A percentile compares a stretch with the other conserved stretches of the same genome.
Evolutionary conservation across 1,140 invertebrate species (phyloP).

Genomic region (Eupeodes corollae): DNA sequence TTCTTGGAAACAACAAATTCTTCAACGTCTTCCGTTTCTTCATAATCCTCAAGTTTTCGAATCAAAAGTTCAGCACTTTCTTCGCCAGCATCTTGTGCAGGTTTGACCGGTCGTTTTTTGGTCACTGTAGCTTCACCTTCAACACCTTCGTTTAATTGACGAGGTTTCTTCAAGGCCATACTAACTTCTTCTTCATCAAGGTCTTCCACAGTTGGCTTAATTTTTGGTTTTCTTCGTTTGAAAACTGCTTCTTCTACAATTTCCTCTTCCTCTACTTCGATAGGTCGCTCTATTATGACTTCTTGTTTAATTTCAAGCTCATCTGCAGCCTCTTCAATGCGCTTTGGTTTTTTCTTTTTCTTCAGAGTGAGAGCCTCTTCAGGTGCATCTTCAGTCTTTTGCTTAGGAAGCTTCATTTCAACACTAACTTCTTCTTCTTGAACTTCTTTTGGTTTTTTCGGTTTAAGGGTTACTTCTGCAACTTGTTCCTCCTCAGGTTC

Average conservation of each 20-base stretch:
- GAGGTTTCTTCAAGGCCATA: constrained; percentile 36
- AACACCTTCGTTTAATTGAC: constrained; percentile 29
- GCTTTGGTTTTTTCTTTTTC: constrained; percentile 36
- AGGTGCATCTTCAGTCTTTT: constrained; percentile 25
- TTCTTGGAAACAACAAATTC: constrained; percentile 32
- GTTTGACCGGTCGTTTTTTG: constrained; percentile 32
- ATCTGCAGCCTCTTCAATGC: constrained; percentile 35
- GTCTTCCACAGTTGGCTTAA: constrained; percentile 22
- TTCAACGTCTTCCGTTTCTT: constrained; percentile 37
- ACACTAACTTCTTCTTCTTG: constrained; percentile 30
- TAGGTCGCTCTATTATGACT: constrained; percentile 29
- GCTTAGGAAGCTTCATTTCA: constrained; percentile 23
- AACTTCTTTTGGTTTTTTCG: constrained; percentile 24
- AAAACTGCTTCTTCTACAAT: constrained; percentile 29
- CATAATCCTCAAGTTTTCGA: constrained; percentile 35
- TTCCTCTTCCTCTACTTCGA: constrained; percentile 37
- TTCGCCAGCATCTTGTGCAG: constrained; percentile 19
- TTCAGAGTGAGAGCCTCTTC: constrained; percentile 26
- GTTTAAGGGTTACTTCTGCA: constrained; percentile 33
- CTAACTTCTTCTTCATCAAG: constrained; percentile 32
- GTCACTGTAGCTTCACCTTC: constrained; percentile 35
- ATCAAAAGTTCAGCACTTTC: constrained; percentile 31
- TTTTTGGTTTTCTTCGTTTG: constrained; percentile 30
- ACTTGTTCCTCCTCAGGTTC: constrained; percentile 26
- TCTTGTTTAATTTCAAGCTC: constrained; percentile 40